These are phyloP conservation scores for Tromatobia lineatoria DNA, from an alignment of 2,888 invertebrate species.

Conservation along the genomic window DNA sequence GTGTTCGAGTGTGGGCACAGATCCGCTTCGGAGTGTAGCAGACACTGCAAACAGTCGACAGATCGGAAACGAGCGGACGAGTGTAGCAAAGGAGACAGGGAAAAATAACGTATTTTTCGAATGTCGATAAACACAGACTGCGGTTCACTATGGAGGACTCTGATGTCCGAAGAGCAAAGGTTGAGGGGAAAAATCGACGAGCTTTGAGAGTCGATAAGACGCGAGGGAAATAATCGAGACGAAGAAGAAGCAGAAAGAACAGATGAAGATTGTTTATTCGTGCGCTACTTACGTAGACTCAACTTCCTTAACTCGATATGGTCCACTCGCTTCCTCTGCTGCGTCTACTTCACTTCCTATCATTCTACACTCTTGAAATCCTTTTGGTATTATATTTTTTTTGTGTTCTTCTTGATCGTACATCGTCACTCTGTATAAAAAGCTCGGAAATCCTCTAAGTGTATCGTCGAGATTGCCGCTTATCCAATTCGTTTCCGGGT, in stretches of 20 bases:
- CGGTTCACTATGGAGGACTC: slow-evolving; percentile 28
- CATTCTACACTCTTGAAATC: background rate
- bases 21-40: slow-evolving; percentile 16
- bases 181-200: slow-evolving; percentile 1
- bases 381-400: background rate
- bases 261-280: slow-evolving; percentile 57
- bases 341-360: background rate
- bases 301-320: slow-evolving; percentile 17
- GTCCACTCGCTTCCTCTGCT: slow-evolving; percentile 1
- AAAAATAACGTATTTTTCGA: slow-evolving; percentile 61
- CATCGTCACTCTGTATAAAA: background rate
- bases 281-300: slow-evolving; percentile 9
- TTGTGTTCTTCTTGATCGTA: background rate
- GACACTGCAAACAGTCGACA: slow-evolving; percentile 24
- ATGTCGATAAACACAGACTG: slow-evolving; percentile 35
- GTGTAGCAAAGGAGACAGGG: slow-evolving; percentile 28
- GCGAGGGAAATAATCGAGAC: slow-evolving; percentile 1
- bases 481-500: background rate
- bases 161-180: background rate
- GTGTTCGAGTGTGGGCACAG: slow-evolving; percentile 29
- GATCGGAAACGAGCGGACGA: slow-evolving; percentile 19
- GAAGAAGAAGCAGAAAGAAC: background rate
- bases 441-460: background rate
- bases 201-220: slow-evolving; percentile 50
- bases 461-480: background rate